A percentile compares a stretch with the other conserved stretches of the same genome.
phyloP scores from a whole-genome alignment of 2,797 vertebrate species.

The Macrochelys suwanniensis region DNA sequence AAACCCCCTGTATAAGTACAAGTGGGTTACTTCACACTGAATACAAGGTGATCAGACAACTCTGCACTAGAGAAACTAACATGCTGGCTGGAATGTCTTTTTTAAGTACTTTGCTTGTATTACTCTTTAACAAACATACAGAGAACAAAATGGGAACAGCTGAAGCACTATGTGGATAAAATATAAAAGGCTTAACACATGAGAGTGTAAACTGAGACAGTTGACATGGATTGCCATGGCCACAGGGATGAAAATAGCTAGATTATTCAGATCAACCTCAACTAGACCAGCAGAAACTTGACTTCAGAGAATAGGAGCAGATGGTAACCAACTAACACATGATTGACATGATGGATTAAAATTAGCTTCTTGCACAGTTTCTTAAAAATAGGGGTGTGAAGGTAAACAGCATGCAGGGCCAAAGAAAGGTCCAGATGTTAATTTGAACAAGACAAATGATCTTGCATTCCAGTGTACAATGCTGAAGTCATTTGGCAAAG shows the following conservation, averaged over 20 bases:
- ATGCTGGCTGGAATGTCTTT: accelerated
- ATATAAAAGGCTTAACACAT: neutral
- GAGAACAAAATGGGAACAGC: constrained; percentile 22
- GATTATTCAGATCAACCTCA: accelerated
- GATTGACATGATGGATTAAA: neutral
- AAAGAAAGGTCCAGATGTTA: neutral
- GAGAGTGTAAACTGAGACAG: neutral
- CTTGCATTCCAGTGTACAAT: neutral
- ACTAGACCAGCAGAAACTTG: constrained; percentile 10
- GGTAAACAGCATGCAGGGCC: neutral
- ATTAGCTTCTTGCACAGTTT: neutral
- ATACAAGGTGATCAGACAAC: neutral
- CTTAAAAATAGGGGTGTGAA: neutral
- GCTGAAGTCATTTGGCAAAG: neutral
- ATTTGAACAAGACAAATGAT: neutral
- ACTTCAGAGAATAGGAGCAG: constrained; percentile 6
- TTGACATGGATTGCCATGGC: accelerated
- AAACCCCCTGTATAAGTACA: neutral
- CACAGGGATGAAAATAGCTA: constrained; percentile 2
- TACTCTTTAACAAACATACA: neutral
- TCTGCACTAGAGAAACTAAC: neutral
- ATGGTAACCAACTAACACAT: neutral
- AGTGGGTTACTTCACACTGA: neutral
- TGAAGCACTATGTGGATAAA: neutral
- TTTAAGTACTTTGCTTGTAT: accelerated